Evolutionary conservation across 1,140 invertebrate genomes (phyloP), one percentile per base, ranked within the genome.

Genomic region (Protaetia brevitarsis): DNA sequence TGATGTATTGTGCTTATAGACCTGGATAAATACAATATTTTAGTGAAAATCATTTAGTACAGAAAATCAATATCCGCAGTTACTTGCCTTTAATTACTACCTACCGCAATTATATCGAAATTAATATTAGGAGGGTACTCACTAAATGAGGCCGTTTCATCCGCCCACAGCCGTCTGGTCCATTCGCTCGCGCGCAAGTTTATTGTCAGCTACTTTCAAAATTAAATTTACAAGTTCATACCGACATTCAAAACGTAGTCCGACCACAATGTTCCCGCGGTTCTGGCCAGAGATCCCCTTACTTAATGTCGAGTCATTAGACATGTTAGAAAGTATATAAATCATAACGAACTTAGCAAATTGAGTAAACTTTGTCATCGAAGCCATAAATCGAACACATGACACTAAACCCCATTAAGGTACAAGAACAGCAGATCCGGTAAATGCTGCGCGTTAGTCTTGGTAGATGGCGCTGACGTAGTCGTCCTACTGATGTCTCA

Each of bases 261-360:
- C n/a, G n/a, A n/a, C n/a, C n/a, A n/a, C 26, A 51, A 51, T 3
- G 16, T 19, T 51, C 41, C 41, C 41, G 19, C 41, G 16, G 3
- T 51, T 23, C n/a, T n/a, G n/a, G n/a, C 19, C 16, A 26, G 16
- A 51, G 26, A 51, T 51, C 41, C 41, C 26, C 41, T 51, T 51
- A 51, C 19, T 23, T n/a, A n/a, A n/a, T n/a, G n/a, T n/a, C n/a
- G 26, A 23, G 41, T 51, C 41, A 51, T 19, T 51, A 51, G 41
- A 51, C 19, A 51, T 51, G 41, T 51, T 51, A 51, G 41, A 51
- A 51, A 59, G 26, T 59, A 59, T 29, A 59, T 29, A 59, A 65
- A 65, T 58, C 56, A 58, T 58, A 58, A 59, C 64, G 27, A 59
- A 65, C 21, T 65, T 65, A 27, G 19, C 56, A 56, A 64, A 64